These are phyloP conservation scores for Theonella swinhoei DNA, from an alignment of 37 sponge, comb jelly and placozoan genomes.

Conservation along the genomic window DNA sequence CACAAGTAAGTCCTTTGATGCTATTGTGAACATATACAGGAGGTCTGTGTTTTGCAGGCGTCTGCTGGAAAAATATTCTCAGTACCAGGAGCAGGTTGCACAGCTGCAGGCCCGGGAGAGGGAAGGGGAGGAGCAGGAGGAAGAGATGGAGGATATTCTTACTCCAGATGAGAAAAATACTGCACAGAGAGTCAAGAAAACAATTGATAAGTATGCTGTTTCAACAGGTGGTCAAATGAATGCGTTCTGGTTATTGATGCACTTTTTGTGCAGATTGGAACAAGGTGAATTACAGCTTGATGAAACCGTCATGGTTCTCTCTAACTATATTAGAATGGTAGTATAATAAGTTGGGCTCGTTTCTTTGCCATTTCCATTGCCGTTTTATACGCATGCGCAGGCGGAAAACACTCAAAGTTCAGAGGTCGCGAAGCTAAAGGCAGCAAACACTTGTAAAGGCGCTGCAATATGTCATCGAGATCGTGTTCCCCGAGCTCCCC, in stretches of 20 bases:
- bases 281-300: constrained; percentile 70
- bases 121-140: constrained; percentile 32
- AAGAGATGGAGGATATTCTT: constrained; percentile 77
- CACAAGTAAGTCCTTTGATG: constrained; percentile 53
- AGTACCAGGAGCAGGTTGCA: constrained; percentile 48
- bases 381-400: not conserved
- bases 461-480: no score
- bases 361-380: no score
- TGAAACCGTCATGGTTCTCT: constrained; percentile 47
- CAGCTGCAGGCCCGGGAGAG: constrained; percentile 3
- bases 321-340: constrained; percentile 28
- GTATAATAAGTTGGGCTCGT: not conserved
- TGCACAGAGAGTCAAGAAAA: constrained; percentile 44
- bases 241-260: not conserved
- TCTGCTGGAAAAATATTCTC: constrained; percentile 57
- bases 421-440: no score
- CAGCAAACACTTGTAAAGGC: no score
- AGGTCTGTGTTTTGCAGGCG: constrained; percentile 31
- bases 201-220: constrained; percentile 48
- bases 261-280: constrained; percentile 48
- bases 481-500: no score
- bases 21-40: not conserved
- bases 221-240: not conserved
- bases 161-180: constrained; percentile 74
- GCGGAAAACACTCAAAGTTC: no score